Base-by-base conservation (phyloP, 2,113 vertebrate genomes). In the Corythaeola cristata region DNA sequence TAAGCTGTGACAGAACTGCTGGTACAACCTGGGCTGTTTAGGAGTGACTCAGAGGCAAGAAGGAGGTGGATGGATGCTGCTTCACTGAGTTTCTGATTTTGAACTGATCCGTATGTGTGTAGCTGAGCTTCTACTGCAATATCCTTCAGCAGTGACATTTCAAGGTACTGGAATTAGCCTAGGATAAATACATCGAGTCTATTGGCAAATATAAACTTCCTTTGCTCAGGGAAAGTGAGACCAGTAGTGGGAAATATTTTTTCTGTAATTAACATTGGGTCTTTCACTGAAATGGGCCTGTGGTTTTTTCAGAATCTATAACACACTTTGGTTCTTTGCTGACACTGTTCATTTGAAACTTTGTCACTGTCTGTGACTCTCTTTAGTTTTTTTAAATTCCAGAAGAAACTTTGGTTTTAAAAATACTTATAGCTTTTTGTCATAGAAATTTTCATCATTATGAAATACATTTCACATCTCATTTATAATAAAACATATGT, bases 1-100 rank as follows among this genome's bases (percentile, higher is more conserved):
- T 82, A 72, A 93, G 32, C 73, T 90, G 45, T 69, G 71, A 88
- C 80, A 83, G 81, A 88, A 76, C 73, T 92, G 22, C 69, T 93
- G 11, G 53, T 75, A 72, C 44, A 87, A 53, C 35, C 13, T 9
- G 7, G 4, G 28, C 14, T 73, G 22, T 55, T 89, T 33, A 58
- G 85, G 58, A 93, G 15, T 35, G 49, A n/a, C 77, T 93, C 30
- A 68, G 79, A 87, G 62, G 50, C 58, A 89, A 62, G 53, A 24
- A 90, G 59, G 63, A 58, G n/a, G 37, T 3, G 5, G 64, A 63
- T 81, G 64, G 50, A 32, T 45, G 64, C 82, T 83, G 90, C 88
- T 80, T 86, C 86, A 76, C 59, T 41, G 75, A 50, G 22, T 69
- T 79, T 59, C 63, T 71, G 79, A 50, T 85, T 83, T 62, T 73